Percentiles rank a stretch among this genome's conserved stretches.
phyloP scores from a whole-genome alignment of 1,140 invertebrate genomes.

The Leptinotarsa undecemlineata region DNA sequence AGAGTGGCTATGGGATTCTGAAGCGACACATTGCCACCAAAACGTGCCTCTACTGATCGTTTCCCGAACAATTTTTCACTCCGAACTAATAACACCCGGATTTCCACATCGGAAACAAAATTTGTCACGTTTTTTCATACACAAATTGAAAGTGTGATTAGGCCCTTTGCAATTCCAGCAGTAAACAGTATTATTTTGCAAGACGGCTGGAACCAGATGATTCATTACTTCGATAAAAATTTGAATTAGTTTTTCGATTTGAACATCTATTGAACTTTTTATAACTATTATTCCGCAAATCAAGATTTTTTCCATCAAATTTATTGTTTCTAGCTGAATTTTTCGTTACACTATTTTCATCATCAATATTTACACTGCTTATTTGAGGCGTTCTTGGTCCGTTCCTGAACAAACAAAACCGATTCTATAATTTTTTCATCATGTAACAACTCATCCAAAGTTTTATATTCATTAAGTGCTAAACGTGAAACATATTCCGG shows the following conservation, averaged over 20 bases:
- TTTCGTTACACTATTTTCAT: too few relatives aligned
- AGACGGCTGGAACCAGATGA: too few relatives aligned
- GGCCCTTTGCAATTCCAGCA: neutral
- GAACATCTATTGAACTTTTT: too few relatives aligned
- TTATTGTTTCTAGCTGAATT: too few relatives aligned
- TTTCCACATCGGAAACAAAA: neutral
- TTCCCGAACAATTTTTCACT: neutral
- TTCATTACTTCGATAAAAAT: too few relatives aligned
- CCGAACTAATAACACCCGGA: neutral
- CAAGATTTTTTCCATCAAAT: too few relatives aligned
- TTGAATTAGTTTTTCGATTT: too few relatives aligned
- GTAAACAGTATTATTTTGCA: neutral
- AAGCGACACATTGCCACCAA: neutral
- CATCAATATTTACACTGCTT: too few relatives aligned
- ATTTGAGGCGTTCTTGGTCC: too few relatives aligned
- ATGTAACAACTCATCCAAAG: neutral
- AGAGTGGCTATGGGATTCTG: neutral
- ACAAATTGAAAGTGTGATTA: neutral
- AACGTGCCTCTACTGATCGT: neutral
- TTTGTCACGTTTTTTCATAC: neutral
- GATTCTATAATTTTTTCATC: too few relatives aligned
- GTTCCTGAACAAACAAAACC: too few relatives aligned
- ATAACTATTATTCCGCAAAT: too few relatives aligned
- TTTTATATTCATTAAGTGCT: constrained; percentile 3
- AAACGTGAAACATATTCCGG: neutral